Conservation (phyloP, 2,113 vertebrate species). For the Pterocles burchelli region DNA sequence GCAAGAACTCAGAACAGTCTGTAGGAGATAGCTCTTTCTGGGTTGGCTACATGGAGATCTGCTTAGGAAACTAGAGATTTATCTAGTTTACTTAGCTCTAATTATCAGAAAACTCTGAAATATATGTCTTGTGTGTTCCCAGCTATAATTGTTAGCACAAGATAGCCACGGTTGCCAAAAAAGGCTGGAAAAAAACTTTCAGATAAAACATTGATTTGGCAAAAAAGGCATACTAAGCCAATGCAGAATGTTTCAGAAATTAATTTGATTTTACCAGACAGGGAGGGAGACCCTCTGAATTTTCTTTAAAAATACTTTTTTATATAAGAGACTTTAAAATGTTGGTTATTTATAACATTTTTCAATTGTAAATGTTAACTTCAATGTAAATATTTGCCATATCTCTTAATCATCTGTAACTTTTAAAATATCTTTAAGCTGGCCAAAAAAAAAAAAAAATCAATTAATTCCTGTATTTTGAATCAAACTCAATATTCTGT, state of each 20-base stretch:
- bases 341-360: background rate
- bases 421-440: background rate
- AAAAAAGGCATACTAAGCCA: background rate
- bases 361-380: background rate
- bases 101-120: background rate
- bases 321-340: background rate
- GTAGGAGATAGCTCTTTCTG: background rate
- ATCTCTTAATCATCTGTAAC: background rate
- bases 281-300: fast-evolving
- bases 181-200: background rate
- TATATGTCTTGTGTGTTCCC: background rate
- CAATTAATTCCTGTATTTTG: background rate
- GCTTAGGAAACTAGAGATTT: background rate
- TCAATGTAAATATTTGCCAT: background rate
- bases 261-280: background rate
- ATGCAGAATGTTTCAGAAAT: background rate
- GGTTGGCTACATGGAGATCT: background rate
- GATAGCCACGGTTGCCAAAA: background rate
- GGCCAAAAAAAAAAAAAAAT: background rate
- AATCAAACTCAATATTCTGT: background rate
- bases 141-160: background rate
- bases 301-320: background rate
- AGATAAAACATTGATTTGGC: background rate
- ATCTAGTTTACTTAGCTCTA: background rate
- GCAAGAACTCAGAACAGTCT: background rate